Conservation (phyloP, 1,140 invertebrate genomes). For the Lysiphlebus fabarum region DNA sequence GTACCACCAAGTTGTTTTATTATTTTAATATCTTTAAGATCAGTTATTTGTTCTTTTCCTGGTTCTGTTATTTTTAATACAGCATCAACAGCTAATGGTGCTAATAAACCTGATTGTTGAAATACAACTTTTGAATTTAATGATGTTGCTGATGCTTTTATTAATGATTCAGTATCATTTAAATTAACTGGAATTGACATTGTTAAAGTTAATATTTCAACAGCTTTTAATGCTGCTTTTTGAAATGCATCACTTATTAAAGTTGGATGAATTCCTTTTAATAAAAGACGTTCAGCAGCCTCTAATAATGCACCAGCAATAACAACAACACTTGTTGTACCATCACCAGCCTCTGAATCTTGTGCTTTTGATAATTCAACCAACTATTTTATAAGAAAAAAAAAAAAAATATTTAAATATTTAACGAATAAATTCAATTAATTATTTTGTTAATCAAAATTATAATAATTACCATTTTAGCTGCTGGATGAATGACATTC, state of each 20-base stretch:
- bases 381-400: conserved; percentile 60
- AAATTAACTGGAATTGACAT: conserved; percentile 89
- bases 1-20: conserved; percentile 96
- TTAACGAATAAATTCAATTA: neutral
- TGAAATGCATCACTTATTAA: conserved; percentile 96
- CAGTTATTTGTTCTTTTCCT: conserved; percentile 62
- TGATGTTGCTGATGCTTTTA: conserved; percentile 95
- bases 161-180: conserved; percentile 79
- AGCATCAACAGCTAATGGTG: conserved; percentile 95
- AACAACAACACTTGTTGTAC: conserved; percentile 96
- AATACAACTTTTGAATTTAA: conserved; percentile 99
- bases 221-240: conserved; percentile 78
- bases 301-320: conserved; percentile 93
- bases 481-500: conserved; percentile 97
- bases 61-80: conserved; percentile 79
- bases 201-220: conserved; percentile 74
- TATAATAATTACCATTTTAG: conserved; percentile 88
- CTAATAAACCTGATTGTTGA: conserved; percentile 91
- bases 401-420: neutral
- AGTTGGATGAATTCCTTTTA: conserved; percentile 96
- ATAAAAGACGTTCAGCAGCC: conserved; percentile 87
- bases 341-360: conserved; percentile 98
- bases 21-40: conserved; percentile 89
- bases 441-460: conserved; percentile 7
- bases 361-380: conserved; percentile 98